Evolutionary conservation across 2,888 invertebrate genomes (phyloP).

Genomic region (Euproctis similis): DNA sequence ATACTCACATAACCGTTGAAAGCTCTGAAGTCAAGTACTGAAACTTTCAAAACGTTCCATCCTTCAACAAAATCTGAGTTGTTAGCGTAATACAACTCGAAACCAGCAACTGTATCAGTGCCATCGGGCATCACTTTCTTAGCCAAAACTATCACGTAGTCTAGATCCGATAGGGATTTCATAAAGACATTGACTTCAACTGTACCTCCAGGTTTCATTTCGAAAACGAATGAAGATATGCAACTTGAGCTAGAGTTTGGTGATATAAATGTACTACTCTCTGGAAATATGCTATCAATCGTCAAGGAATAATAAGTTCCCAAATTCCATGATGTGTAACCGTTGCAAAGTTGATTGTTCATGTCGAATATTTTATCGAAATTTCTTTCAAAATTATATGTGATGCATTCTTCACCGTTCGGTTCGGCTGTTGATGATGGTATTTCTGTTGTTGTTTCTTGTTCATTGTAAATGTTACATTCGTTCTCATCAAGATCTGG

Average conservation of each 20-base stretch:
- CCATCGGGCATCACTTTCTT: slow-evolving; percentile 21
- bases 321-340: slow-evolving; percentile 28
- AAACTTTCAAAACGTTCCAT: slow-evolving; percentile 29
- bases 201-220: slow-evolving; percentile 28
- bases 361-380: slow-evolving; percentile 27
- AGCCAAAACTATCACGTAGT: slow-evolving; percentile 31
- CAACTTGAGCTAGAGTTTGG: slow-evolving; percentile 31
- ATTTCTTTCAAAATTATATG: slow-evolving; percentile 31
- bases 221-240: slow-evolving; percentile 31
- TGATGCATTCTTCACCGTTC: slow-evolving; percentile 26
- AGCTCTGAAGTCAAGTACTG: slow-evolving; percentile 19
- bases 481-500: slow-evolving; percentile 4
- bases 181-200: slow-evolving; percentile 34
- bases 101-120: slow-evolving; percentile 29
- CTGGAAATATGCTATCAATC: slow-evolving; percentile 23
- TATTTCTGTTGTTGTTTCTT: slow-evolving; percentile 12
- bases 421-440: slow-evolving; percentile 9
- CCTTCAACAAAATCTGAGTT: slow-evolving; percentile 22
- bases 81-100: slow-evolving; percentile 23
- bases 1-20: slow-evolving; percentile 34
- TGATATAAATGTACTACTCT: slow-evolving; percentile 28
- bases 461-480: slow-evolving; percentile 20
- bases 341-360: slow-evolving; percentile 24
- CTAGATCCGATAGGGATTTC: slow-evolving; percentile 20
- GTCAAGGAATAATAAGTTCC: slow-evolving; percentile 26